Base-by-base conservation (phyloP, 1,140 invertebrate species). In the Magallana angulata region DNA sequence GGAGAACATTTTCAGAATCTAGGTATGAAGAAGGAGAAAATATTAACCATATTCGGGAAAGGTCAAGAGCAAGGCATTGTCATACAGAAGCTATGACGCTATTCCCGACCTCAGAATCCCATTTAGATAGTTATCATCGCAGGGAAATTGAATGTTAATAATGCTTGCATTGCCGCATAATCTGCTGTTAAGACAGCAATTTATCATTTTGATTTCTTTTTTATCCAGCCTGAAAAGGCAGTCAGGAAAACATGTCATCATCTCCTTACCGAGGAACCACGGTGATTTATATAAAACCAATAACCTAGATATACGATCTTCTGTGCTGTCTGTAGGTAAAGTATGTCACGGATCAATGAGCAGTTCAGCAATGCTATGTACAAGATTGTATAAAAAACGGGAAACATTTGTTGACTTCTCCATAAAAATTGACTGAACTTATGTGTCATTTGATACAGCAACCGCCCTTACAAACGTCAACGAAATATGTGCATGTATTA, bases 121-220 rank as follows among this genome's bases (percentile, higher is more conserved):
- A 76, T 76, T 76, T 30, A 76, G 68, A 76, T 76, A 12, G 24
- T 12, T 76, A 76, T 76, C 68, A 30, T 48, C 36, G 9, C 9
- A 24, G 68, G 11, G 12, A 76, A 76, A 76, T 76, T 76, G 68
- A 76, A 76, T 76, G 24, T 76, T 24, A 12, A 76, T 76, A 30
- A 76, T 76, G 68, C 30, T 76, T 18, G 24, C 24, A 30, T 76
- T 76, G 24, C 68, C 68, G 24, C 68, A 11, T 76, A 76, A 76
- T 76, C 68, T 76, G 24, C 18, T 76, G 68, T 76, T 76, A 76
- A 76, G 68, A 30, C 68, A 76, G 68, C 68, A 76, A 76, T 76
- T 76, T 76, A 76, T 76, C 68, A 76, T 76, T 76, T 30, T 76
- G 11, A 76, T 76, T 76, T 76, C 30, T 76, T 76, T 30, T 76